phyloP scores from a whole-genome alignment of 1,140 invertebrate genomes.

The Drosophila carrolli region DNA sequence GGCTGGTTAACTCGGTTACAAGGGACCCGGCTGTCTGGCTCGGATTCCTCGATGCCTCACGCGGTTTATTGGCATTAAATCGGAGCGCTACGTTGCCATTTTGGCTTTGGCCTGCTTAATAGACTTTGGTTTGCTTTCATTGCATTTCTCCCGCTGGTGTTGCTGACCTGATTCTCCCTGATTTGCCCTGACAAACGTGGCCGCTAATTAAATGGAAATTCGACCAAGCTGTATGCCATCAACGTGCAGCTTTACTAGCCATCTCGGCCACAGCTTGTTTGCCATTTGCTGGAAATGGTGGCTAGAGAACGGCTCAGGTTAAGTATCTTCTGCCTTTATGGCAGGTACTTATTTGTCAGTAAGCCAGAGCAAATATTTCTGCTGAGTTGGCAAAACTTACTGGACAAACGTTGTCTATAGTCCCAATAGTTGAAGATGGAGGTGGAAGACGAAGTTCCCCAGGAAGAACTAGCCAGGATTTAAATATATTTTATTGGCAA shows the following conservation, averaged over 20 bases:
- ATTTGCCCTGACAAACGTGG: slow-evolving; percentile 41
- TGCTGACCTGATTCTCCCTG: slow-evolving; percentile 16
- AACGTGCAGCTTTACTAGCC: slow-evolving; percentile 23
- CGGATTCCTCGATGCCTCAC: slow-evolving; percentile 34
- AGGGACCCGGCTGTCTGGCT: slow-evolving; percentile 15
- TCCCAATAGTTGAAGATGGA: slow-evolving; percentile 21
- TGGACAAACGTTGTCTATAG: slow-evolving; percentile 35
- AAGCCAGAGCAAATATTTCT: slow-evolving; percentile 56
- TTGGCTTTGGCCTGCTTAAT: slow-evolving; percentile 74
- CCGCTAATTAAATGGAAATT: slow-evolving; percentile 74
- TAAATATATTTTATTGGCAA: background rate
- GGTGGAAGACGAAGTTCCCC: background rate
- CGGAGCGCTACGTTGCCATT: slow-evolving; percentile 56
- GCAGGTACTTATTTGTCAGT: slow-evolving; percentile 66
- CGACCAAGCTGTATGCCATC: slow-evolving; percentile 19
- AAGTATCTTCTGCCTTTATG: slow-evolving; percentile 64
- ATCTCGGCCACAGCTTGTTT: slow-evolving; percentile 1
- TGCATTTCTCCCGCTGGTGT: slow-evolving; percentile 50
- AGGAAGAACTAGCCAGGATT: background rate
- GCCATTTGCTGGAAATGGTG: slow-evolving; percentile 20
- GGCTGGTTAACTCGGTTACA: slow-evolving; percentile 63
- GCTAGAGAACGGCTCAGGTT: slow-evolving; percentile 28
- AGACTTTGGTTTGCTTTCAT: slow-evolving; percentile 73
- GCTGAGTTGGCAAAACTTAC: slow-evolving; percentile 62
- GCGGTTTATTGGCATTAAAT: slow-evolving; percentile 76